Base-by-base conservation (phyloP, 2,797 vertebrate species). In the Urocyon cinereoargenteus region DNA sequence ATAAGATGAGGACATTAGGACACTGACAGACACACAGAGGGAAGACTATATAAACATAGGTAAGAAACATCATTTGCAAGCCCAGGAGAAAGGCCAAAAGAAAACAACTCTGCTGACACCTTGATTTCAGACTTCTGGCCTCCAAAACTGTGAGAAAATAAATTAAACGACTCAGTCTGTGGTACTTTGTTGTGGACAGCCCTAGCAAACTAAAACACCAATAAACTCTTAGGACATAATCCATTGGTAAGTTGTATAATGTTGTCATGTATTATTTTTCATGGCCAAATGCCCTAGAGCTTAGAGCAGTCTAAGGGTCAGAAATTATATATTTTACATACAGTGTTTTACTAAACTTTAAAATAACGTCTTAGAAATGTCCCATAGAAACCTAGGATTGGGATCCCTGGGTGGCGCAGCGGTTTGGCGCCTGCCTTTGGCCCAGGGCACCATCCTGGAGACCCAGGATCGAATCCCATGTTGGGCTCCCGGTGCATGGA, bases 291-390 rank as follows among this genome's bases (percentile, higher is more conserved):
- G 6, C 49, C 45, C 55, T 79, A 64, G 55, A 53, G 28, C 21
- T 66, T 82, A 34, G 26, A 68, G 26, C 24, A 79, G 18, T 95
- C 90, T 89, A 34, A 26, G 79, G 34, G 7, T 18, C 19, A 95
- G 53, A 57, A 28, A 91, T 89, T 4, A 93, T 31, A 28, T 26
- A 70, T 51, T 87, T 89, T 75, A 75, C 24, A 53, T 1, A 10
- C 4, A 81, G 0, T 72, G 6, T 88, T 45, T 57, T 34, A 59
- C 40, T 45, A 78, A 85, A 83, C 7, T 88, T 87, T 70, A 91
- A 94, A 79, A 75, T 45, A 85, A 75, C 24, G 72, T 90, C 2
- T 13, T 93, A 82, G 53, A 96, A 95, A 91, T 66, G n/a, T 1
- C 28, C 18, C 18, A 53, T 45, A 81, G 79, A 90, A 96, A 66